Conservation (phyloP, 2,113 vertebrate species). For the Atractosteus spatula region DNA sequence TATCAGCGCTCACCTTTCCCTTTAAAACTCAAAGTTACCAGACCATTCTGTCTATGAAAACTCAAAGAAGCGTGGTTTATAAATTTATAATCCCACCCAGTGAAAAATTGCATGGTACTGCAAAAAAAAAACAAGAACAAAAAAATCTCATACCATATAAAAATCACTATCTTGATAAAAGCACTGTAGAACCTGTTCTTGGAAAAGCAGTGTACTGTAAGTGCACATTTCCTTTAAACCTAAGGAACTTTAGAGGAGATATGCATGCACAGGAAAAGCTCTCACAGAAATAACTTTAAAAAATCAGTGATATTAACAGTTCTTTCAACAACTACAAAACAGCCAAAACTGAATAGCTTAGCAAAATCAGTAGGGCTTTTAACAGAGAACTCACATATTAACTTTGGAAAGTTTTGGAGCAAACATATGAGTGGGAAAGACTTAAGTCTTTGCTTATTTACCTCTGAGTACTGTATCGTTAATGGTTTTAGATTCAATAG, state of each 20-base stretch:
- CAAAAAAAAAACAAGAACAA: too few relatives aligned
- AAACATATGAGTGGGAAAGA: neutral
- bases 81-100: conserved; percentile 28
- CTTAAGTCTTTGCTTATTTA: neutral
- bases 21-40: conserved; percentile 27
- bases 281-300: too few relatives aligned
- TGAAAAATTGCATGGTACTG: conserved; percentile 21
- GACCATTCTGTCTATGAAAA: conserved; percentile 18
- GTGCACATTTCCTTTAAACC: too few relatives aligned
- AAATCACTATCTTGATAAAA: too few relatives aligned
- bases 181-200: too few relatives aligned
- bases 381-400: neutral
- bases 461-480: conserved; percentile 6
- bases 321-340: conserved; percentile 13
- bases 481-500: conserved; percentile 26
- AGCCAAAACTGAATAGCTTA: conserved; percentile 12
- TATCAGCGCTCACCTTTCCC: conserved; percentile 34
- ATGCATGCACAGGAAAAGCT: too few relatives aligned
- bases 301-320: conserved; percentile 16
- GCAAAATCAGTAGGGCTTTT: neutral
- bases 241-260: too few relatives aligned
- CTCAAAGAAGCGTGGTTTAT: conserved; percentile 20
- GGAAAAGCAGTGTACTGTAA: too few relatives aligned
- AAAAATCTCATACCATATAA: too few relatives aligned
- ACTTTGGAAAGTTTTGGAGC: neutral